Base-by-base conservation (phyloP, 1,140 invertebrate genomes). In the Coenobita brevimanus region DNA sequence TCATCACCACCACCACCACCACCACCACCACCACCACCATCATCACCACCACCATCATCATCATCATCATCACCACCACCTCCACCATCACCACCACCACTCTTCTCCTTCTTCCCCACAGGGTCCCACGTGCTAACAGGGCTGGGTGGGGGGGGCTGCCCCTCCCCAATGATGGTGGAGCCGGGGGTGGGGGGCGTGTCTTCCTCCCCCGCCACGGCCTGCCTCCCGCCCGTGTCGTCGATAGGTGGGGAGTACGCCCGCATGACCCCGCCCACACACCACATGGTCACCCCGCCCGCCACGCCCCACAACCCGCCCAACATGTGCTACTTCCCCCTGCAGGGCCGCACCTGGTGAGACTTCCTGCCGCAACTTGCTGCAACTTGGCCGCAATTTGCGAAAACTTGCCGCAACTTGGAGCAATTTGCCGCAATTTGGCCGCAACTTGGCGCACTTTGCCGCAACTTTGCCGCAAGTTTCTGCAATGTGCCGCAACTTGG, bases 261-360 rank as follows among this genome's bases (percentile, higher is more conserved):
- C 60, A 86, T 86, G 84, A 86, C 84, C 33, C 84, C 84, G 24
- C 84, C 84, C 21, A 86, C 75, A 10, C 84, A 86, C 46, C 84
- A 86, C 62, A 80, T 80, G 75, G 84, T 86, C 75, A 86, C 84
- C 21, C 84, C 84, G 60, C 84, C 84, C 75, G 84, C 84, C 38
- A 80, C 84, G 1, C 84, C 84, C 1, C 75, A 86, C 84, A 86
- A 86, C 62, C 84, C 84, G 3, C 84, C 84, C 54, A 86, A 86
- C 21, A 86, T 86, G 84, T 89, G 82, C 43, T 89, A 89, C 88
- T 85, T 89, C 62, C 81, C 88, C 4, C 82, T 89, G n/a, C 88
- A 82, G 30, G 82, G 88, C 13, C 88, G 88, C 57, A 89, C 82
- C 57, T 89, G 88, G 88, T 89, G 87, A n/a, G n/a, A n/a, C n/a